These are phyloP conservation scores for Heliconius charithonia DNA, from an alignment of 2,888 invertebrate species.

Conservation along the genomic window DNA sequence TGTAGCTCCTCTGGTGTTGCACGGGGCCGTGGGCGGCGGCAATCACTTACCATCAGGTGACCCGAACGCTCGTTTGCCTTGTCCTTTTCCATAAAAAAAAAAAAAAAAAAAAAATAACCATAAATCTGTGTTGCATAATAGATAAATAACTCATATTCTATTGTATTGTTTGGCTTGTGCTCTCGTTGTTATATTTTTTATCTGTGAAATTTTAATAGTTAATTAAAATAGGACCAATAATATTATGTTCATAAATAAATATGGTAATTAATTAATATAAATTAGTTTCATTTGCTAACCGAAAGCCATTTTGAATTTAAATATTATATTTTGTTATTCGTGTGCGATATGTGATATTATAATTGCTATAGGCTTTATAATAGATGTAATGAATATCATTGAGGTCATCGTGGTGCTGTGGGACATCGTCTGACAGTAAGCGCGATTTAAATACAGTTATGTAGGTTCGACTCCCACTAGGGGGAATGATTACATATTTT, in stretches of 20 bases:
- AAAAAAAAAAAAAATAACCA: too few species aligned
- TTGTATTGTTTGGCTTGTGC: not conserved
- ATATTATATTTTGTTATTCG: not conserved
- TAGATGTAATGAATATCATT: not conserved
- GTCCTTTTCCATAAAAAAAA: too few species aligned
- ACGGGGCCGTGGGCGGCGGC: too few species aligned
- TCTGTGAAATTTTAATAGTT: not conserved
- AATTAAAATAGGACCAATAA: slow-evolving; percentile 19
- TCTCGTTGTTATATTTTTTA: not conserved
- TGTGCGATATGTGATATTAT: not conserved
- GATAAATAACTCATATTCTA: not conserved
- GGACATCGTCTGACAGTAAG: not conserved
- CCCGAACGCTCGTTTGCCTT: too few species aligned
- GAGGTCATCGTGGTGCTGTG: not conserved
- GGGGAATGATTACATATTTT: not conserved
- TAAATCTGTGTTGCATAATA: not conserved
- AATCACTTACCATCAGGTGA: too few species aligned
- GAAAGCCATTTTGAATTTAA: not conserved
- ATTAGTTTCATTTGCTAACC: slow-evolving; percentile 5
- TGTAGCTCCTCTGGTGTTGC: too few species aligned
- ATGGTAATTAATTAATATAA: slow-evolving; percentile 15
- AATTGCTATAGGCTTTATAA: not conserved
- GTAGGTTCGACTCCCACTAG: not conserved
- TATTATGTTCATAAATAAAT: slow-evolving; percentile 15
- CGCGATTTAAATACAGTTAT: not conserved